Evolutionary conservation across 2,113 vertebrate genomes (phyloP).

Genomic region (Dromaius novaehollandiae): DNA sequence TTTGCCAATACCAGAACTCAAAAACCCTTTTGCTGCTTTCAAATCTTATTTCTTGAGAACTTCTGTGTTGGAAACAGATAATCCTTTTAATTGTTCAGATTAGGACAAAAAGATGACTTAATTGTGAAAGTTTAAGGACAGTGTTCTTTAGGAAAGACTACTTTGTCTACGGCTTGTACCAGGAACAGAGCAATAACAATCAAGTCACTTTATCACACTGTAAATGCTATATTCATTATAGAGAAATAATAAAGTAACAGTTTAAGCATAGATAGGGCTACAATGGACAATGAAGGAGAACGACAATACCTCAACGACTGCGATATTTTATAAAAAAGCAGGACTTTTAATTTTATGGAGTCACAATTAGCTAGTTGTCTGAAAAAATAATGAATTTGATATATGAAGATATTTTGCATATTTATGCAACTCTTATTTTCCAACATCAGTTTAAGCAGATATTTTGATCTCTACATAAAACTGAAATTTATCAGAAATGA

Average conservation of each 20-base stretch:
- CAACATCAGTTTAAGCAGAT: not conserved
- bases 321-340: not conserved
- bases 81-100: not conserved
- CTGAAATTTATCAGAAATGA: too few species aligned
- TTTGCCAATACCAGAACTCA: not conserved
- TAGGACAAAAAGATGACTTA: not conserved
- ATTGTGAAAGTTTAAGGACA: not conserved
- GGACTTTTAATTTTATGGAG: not conserved
- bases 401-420: not conserved
- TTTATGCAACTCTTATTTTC: not conserved
- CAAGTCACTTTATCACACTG: not conserved
- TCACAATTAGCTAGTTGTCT: not conserved
- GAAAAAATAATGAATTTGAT: not conserved
- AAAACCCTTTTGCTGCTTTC: not conserved
- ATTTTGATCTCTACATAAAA: too few species aligned
- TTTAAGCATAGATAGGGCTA: not conserved
- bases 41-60: not conserved
- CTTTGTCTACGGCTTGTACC: not conserved
- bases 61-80: not conserved
- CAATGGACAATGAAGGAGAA: not conserved
- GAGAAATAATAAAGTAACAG: conserved; percentile 7
- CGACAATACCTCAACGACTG: not conserved
- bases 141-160: not conserved
- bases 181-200: conserved; percentile 27
- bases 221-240: not conserved